Conservation (phyloP, 1,140 invertebrate species). For the Drosophila simulans region DNA sequence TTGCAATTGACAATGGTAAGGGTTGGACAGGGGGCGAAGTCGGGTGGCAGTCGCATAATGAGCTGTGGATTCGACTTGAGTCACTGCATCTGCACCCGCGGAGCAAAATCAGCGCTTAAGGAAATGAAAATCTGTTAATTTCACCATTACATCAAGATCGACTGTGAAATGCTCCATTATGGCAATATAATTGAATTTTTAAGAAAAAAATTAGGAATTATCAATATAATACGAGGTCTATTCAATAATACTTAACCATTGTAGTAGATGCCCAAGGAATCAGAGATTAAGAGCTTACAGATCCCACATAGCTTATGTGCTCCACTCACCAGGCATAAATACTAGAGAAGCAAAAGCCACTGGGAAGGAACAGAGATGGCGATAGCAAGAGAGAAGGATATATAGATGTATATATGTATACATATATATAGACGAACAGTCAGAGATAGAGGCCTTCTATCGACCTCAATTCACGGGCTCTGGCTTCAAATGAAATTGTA, state of each 20-base stretch:
- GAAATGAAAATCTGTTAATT: constrained; percentile 19
- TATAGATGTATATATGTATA: background rate
- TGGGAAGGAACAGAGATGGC: background rate
- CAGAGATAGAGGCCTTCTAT: constrained; percentile 23
- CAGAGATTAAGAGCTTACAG: no score
- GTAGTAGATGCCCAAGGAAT: no score
- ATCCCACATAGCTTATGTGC: constrained; percentile 18
- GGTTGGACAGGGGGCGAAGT: background rate
- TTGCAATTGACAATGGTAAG: constrained; percentile 64
- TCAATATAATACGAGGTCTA: no score
- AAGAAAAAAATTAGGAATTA: no score
- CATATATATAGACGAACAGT: background rate
- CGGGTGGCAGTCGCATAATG: constrained; percentile 29
- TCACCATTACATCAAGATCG: background rate
- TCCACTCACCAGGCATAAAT: constrained; percentile 18
- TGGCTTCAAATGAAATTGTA: constrained; percentile 60
- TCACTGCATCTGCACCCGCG: constrained; percentile 7
- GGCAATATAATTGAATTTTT: no score
- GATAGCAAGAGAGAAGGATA: background rate
- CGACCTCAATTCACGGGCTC: constrained; percentile 57
- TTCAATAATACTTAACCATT: no score
- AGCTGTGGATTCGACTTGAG: constrained; percentile 12
- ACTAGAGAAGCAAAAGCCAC: constrained; percentile 29
- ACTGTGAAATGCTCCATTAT: background rate
- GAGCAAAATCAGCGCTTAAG: constrained; percentile 1